phyloP scores from a whole-genome alignment of 2,113 vertebrate species.

The Parus major region DNA sequence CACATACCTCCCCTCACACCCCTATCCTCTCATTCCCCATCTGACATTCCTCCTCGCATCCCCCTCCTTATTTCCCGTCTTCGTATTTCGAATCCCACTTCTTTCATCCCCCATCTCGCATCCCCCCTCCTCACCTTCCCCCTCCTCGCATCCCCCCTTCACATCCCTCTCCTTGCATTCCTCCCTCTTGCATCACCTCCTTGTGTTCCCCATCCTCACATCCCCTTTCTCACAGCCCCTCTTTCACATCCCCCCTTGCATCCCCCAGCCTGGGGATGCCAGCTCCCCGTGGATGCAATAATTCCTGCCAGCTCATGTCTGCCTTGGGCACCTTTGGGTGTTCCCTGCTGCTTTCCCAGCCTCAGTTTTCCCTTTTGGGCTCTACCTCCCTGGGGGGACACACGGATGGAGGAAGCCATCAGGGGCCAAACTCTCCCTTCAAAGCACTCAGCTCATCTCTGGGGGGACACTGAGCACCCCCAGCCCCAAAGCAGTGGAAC shows the following conservation, averaged over 20 bases:
- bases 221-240: neutral
- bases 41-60: neutral
- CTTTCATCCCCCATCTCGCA: neutral
- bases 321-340: neutral
- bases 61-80: neutral
- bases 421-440: neutral
- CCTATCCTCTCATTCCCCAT: neutral
- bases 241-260: neutral
- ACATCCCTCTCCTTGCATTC: neutral
- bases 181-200: neutral
- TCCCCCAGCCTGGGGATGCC: neutral
- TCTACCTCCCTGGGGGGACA: fast-evolving
- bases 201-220: neutral
- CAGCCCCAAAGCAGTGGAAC: neutral
- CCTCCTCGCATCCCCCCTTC: neutral
- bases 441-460: neutral
- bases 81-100: neutral
- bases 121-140: neutral
- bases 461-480: neutral
- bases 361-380: neutral
- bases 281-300: neutral
- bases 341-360: neutral
- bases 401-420: neutral
- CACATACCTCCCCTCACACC: neutral
- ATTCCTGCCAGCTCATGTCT: neutral